phyloP scores from a whole-genome alignment of 2,113 vertebrate genomes.

The Tragelaphus strepsiceros region DNA sequence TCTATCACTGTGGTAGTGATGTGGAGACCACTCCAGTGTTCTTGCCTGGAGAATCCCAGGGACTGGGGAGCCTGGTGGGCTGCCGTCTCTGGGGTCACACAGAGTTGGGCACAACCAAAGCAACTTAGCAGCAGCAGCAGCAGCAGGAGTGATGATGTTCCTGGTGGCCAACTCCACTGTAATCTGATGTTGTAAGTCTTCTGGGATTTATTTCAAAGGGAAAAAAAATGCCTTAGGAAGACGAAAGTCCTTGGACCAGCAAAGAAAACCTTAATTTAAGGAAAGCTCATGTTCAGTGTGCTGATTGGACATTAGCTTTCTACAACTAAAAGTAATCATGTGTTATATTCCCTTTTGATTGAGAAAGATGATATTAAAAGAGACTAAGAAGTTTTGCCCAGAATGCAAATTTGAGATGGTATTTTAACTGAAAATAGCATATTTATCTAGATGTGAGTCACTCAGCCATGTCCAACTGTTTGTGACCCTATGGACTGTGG shows the following conservation, averaged over 20 bases:
- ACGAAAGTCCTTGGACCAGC: neutral
- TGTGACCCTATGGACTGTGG: neutral
- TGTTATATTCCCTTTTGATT: neutral
- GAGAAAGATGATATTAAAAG: neutral
- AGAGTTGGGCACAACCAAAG: too few relatives aligned
- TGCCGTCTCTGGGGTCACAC: too few relatives aligned
- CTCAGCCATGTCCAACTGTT: rapidly evolving
- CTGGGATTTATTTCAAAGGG: neutral
- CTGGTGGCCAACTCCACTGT: neutral
- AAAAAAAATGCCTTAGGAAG: neutral
- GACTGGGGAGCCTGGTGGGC: too few relatives aligned
- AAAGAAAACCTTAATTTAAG: neutral
- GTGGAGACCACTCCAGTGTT: too few relatives aligned
- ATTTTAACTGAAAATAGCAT: neutral
- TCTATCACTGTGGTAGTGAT: neutral
- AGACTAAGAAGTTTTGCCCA: neutral
- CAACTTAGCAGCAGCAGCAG: too few relatives aligned
- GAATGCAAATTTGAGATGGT: neutral
- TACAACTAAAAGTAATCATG: neutral
- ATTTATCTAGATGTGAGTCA: neutral
- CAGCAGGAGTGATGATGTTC: neutral
- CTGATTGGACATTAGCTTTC: neutral
- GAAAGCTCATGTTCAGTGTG: neutral
- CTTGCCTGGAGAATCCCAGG: too few relatives aligned
- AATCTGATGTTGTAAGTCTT: neutral